These are phyloP conservation scores for Gerris buenoi DNA, from an alignment of 1,140 invertebrate species.

Conservation along the genomic window DNA sequence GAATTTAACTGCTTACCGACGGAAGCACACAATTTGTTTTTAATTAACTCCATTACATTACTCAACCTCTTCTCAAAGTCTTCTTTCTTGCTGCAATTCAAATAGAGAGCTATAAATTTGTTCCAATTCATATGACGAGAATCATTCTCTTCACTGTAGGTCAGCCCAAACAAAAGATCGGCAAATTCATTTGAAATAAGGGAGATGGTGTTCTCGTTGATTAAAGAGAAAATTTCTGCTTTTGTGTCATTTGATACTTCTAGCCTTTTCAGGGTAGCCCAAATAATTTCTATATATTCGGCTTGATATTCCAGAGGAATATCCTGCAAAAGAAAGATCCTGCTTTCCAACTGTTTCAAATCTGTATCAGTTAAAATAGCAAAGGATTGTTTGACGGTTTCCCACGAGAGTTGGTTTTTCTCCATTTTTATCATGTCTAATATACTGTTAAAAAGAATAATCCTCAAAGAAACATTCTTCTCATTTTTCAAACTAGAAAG, in stretches of 20 bases:
- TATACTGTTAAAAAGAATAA: neutral
- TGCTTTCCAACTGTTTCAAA: neutral
- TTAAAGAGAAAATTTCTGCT: neutral
- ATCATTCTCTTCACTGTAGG: neutral
- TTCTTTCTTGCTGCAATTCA: neutral
- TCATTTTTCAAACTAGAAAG: neutral
- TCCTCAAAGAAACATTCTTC: neutral
- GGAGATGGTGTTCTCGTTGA: neutral
- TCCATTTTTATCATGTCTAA: neutral
- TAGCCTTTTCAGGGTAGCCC: neutral
- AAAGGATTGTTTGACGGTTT: neutral
- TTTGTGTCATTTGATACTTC: neutral
- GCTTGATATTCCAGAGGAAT: neutral
- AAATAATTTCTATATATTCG: neutral
- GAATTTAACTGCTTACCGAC: neutral
- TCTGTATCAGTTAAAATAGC: neutral
- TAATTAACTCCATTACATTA: neutral
- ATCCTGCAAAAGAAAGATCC: neutral
- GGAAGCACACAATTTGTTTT: neutral
- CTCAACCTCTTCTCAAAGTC: neutral
- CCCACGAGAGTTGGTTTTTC: neutral
- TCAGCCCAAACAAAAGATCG: neutral
- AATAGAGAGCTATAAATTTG: neutral
- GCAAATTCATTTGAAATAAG: neutral
- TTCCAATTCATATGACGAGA: neutral